A percentile compares a stretch with the other conserved stretches of the same genome.
Conservation (phyloP, 2,797 vertebrate species). For the Darevskia nairensis region DNA sequence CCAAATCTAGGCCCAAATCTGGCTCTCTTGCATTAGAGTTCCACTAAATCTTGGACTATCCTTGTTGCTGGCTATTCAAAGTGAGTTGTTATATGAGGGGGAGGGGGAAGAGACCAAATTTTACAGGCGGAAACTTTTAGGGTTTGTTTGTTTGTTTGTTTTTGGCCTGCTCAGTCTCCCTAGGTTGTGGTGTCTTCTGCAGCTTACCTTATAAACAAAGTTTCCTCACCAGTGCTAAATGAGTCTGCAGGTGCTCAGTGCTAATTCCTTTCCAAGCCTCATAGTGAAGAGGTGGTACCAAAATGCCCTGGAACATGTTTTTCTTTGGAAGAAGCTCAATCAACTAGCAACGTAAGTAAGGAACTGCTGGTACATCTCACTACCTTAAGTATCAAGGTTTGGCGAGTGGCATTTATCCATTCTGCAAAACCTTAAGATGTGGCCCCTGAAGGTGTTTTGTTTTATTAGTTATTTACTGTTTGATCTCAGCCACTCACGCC, state of each 20-base stretch:
- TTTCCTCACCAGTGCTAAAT: too few species aligned
- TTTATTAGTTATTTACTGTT: conserved; percentile 13
- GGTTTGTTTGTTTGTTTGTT: background rate
- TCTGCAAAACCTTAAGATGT: background rate
- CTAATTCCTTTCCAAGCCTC: background rate
- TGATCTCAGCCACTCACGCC: background rate
- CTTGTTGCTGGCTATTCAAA: background rate
- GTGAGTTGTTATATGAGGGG: too few species aligned
- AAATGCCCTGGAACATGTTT: background rate
- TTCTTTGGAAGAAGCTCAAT: background rate
- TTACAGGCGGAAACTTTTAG: background rate
- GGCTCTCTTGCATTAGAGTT: background rate
- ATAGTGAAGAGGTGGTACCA: background rate
- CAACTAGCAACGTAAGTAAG: background rate
- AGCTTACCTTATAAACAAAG: background rate
- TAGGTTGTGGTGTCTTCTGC: background rate
- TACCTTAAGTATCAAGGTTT: background rate
- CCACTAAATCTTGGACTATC: background rate
- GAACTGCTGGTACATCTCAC: background rate
- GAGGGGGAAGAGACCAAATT: background rate
- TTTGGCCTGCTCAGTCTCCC: background rate
- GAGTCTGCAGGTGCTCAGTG: background rate
- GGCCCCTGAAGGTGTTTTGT: background rate
- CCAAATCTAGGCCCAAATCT: background rate
- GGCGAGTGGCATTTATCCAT: background rate